Evolutionary conservation across 1,140 invertebrate genomes (phyloP).

Genomic region (Thaumatotibia leucotreta): DNA sequence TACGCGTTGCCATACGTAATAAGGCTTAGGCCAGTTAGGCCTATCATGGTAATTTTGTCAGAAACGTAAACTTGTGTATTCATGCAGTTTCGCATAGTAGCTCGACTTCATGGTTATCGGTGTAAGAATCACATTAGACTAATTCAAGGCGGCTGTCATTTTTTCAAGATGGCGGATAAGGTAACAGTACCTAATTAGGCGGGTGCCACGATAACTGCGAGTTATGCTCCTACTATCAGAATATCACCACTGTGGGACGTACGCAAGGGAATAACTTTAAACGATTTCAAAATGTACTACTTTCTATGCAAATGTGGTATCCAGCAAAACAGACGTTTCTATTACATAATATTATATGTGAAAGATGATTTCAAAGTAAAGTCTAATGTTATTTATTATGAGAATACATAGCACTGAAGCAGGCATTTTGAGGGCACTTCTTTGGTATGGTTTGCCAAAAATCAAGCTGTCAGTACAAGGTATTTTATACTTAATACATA

Average conservation of each 20-base stretch:
- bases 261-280: not conserved
- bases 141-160: not conserved
- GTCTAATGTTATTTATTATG: no score
- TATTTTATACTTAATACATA: no score
- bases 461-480: no score
- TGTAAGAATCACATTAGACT: constrained; percentile 1
- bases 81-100: not conserved
- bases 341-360: no score
- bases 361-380: no score
- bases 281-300: not conserved
- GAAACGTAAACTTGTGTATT: not conserved
- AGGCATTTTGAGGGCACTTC: no score
- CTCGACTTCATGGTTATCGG: not conserved
- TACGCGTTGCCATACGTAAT: no score
- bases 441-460: no score
- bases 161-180: constrained; percentile 11
- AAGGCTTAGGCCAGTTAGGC: no score
- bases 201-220: constrained; percentile 16
- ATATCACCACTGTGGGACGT: constrained; percentile 5
- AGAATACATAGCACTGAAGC: no score
- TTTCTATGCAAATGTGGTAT: no score
- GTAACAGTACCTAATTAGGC: constrained; percentile 18
- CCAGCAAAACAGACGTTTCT: not conserved
- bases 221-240: constrained; percentile 17
- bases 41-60: not conserved